phyloP scores from a whole-genome alignment of 2,888 invertebrate genomes.

The Lomographa bimaculata region DNA sequence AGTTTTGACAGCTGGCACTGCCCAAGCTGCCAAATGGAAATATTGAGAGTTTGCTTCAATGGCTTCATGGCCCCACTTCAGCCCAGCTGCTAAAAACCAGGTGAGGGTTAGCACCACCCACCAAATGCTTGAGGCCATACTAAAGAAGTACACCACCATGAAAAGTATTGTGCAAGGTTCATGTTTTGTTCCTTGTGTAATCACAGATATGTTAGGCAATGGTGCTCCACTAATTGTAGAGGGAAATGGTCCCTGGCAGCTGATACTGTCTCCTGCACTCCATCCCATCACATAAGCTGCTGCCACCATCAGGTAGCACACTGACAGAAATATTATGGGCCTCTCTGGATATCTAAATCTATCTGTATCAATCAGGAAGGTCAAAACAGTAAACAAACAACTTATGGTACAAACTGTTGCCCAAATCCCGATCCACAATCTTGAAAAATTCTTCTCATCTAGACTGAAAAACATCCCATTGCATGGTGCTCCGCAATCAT shows the following conservation, averaged over 20 bases:
- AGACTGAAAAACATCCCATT: constrained; percentile 95
- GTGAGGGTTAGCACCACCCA: constrained; percentile 98
- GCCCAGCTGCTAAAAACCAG: constrained; percentile 97
- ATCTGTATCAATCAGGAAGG: constrained; percentile 96
- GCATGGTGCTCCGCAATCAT: constrained; percentile 95
- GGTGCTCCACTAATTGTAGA: constrained; percentile 87
- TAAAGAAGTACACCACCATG: constrained; percentile 98
- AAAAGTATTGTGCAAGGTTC: constrained; percentile 96
- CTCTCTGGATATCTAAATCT: constrained; percentile 98
- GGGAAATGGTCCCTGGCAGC: constrained; percentile 92
- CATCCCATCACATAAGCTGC: constrained; percentile 95
- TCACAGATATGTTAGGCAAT: constrained; percentile 90
- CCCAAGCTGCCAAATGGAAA: constrained; percentile 99
- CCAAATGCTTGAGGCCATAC: constrained; percentile 98
- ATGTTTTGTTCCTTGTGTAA: constrained; percentile 94
- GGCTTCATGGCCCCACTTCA: constrained; percentile 99
- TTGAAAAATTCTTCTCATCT: constrained; percentile 91
- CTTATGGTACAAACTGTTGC: constrained; percentile 94
- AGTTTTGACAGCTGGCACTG: constrained; percentile 97
- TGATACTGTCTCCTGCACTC: constrained; percentile 91
- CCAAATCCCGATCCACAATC: constrained; percentile 97
- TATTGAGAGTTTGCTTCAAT: constrained; percentile 98
- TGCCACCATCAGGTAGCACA: constrained; percentile 97
- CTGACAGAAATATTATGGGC: constrained; percentile 97
- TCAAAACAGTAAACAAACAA: constrained; percentile 95